phyloP scores from a whole-genome alignment of 2,888 invertebrate species.

The Halictus quadricinctus region DNA sequence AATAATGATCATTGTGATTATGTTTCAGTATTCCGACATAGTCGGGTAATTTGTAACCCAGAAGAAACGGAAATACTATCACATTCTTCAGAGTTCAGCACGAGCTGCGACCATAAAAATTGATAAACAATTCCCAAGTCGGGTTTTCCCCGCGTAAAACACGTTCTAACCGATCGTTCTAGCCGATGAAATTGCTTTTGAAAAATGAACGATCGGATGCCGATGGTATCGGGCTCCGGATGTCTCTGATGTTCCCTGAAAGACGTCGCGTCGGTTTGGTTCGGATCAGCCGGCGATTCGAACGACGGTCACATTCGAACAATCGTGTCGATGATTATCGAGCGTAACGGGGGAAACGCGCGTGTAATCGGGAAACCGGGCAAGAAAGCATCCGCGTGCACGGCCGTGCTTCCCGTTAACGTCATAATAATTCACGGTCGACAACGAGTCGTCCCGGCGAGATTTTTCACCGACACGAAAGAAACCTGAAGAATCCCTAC shows the following conservation, averaged over 20 bases:
- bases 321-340: constrained; percentile 68
- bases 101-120: not conserved
- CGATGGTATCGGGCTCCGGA: constrained; percentile 38
- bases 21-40: not conserved
- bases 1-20: not conserved
- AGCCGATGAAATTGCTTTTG: constrained; percentile 21
- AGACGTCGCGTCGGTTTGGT: constrained; percentile 17
- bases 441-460: constrained; percentile 52
- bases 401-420: constrained; percentile 63
- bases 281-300: constrained; percentile 14
- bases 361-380: constrained; percentile 33
- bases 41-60: not conserved
- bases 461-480: constrained; percentile 66
- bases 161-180: not conserved
- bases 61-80: not conserved
- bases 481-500: constrained; percentile 66
- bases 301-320: constrained; percentile 41
- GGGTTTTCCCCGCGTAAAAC: not conserved
- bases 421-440: constrained; percentile 74
- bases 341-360: constrained; percentile 53
- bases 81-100: not conserved
- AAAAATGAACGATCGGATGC: constrained; percentile 35
- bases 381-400: constrained; percentile 40
- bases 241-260: constrained; percentile 31
- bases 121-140: not conserved